phyloP scores from a whole-genome alignment of 2,113 vertebrate genomes.

The Laticauda laticaudata region DNA sequence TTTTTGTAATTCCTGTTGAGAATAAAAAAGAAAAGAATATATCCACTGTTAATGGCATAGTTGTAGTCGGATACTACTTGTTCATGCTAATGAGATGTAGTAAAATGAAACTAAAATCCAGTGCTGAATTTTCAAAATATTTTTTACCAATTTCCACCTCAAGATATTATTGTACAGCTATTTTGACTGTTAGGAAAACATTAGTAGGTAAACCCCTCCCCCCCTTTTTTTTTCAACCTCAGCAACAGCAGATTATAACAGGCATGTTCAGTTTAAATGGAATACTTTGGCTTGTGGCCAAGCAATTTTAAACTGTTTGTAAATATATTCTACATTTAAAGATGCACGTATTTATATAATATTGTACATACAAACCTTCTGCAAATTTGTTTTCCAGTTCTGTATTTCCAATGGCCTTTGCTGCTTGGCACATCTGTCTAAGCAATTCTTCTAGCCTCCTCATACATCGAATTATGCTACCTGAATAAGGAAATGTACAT shows the following conservation, averaged over 20 bases:
- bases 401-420: conserved; percentile 97
- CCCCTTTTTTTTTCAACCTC: background rate
- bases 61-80: background rate
- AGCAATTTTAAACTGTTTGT: background rate
- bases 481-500: conserved; percentile 58
- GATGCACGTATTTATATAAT: conserved; percentile 5
- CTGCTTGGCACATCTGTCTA: conserved; percentile 96
- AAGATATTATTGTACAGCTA: background rate
- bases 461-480: conserved; percentile 98
- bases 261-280: background rate
- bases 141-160: background rate
- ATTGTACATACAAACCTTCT: conserved; percentile 77
- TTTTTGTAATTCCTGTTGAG: conserved; percentile 89
- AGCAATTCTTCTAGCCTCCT: conserved; percentile 91
- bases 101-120: background rate
- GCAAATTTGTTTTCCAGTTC: conserved; percentile 98
- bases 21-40: background rate
- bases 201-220: background rate
- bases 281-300: background rate
- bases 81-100: background rate
- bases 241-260: background rate
- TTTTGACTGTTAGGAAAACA: background rate
- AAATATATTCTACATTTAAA: background rate
- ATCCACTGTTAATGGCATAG: background rate
- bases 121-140: background rate